Base-by-base conservation (phyloP, 2,888 invertebrate species). In the Drosophila borborema region DNA sequence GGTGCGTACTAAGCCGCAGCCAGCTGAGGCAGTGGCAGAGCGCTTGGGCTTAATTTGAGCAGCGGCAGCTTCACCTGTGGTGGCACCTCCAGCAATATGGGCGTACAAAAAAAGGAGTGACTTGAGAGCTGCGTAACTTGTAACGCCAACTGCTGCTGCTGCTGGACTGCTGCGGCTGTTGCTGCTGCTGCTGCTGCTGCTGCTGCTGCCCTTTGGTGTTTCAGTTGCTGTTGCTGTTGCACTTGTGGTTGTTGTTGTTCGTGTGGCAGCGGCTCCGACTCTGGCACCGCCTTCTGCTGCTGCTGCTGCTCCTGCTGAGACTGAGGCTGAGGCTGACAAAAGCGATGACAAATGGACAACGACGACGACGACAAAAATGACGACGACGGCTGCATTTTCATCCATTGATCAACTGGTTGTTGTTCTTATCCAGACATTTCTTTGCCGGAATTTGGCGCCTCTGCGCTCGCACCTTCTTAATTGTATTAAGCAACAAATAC, bases 321-420 rank as follows among this genome's bases (percentile, higher is more conserved):
- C 55, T 72, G 61, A 28, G 28, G 6, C 60, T 82, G 69, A 59
- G 65, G 69, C 73, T 79, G 87, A 82, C 81, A 89, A 81, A 72
- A 86, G 77, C 82, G 86, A 88, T 90, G 91, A 89, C 80, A 91
- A 86, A 90, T 90, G 86, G 87, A 81, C 79, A 80, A 91, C 90
- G 85, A 88, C 89, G 86, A 90, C 90, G 86, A 85, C 90, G 88
- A 79, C 86, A 89, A 85, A 75, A 77, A 88, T 86, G 85, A 88
- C 89, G 85, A 82, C 91, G 90, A 91, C 83, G 85, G 82, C 90
- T 86, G 91, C 90, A 91, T 91, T 90, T 90, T 91, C 91, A 91
- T 91, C 91, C 90, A 91, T 91, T 91, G 91, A 91, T 90, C 86
- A 86, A 83, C 74, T 79, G 66, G 51, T 74, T 74, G 60, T 78